Evolutionary conservation across 2,888 invertebrate species (phyloP).

Genomic region (Brenthis ino): DNA sequence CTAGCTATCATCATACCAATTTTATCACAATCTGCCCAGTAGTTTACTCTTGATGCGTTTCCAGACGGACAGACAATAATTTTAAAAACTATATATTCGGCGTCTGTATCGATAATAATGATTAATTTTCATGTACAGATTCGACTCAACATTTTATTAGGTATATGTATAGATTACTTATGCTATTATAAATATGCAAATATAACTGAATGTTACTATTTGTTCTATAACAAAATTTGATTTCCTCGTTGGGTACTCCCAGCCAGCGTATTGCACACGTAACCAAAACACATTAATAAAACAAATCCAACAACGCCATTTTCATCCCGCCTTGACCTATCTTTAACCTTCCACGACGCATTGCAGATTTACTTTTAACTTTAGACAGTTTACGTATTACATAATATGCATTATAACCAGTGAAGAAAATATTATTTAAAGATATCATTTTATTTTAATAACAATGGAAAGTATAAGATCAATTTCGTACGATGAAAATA

Average conservation of each 20-base stretch:
- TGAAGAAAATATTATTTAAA: neutral
- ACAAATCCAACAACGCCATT: constrained; percentile 30
- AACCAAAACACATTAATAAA: constrained; percentile 23
- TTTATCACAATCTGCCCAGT: too few relatives aligned
- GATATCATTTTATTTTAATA: too few relatives aligned
- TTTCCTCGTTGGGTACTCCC: neutral
- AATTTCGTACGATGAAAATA: neutral
- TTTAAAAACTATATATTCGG: too few relatives aligned
- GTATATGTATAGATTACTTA: too few relatives aligned
- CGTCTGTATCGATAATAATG: too few relatives aligned
- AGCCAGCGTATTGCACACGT: neutral
- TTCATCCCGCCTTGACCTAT: constrained; percentile 37
- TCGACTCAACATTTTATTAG: too few relatives aligned
- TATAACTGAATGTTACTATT: neutral
- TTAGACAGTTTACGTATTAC: constrained; percentile 11
- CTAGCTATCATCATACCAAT: too few relatives aligned
- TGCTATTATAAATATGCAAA: neutral
- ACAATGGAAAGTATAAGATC: too few relatives aligned
- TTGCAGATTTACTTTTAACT: constrained; percentile 32
- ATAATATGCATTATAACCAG: constrained; percentile 11
- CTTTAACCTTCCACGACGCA: constrained; percentile 38
- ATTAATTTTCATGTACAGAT: too few relatives aligned
- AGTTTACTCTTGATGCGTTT: too few relatives aligned
- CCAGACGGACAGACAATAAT: too few relatives aligned
- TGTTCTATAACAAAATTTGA: neutral